Base-by-base conservation (phyloP, 2,888 invertebrate genomes). In the Hipparchia semele region DNA sequence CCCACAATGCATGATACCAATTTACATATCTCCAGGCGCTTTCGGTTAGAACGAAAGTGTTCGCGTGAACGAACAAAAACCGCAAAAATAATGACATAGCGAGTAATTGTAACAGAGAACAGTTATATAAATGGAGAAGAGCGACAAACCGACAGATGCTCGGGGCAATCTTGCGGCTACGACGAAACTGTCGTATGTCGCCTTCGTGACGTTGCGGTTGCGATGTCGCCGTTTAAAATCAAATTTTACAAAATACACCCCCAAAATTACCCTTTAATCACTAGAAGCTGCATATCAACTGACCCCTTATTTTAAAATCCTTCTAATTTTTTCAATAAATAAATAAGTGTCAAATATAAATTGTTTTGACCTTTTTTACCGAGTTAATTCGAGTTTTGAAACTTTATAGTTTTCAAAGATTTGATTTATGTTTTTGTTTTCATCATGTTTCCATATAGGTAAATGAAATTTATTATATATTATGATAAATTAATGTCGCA, bases 141-240 rank as follows among this genome's bases (percentile, higher is more conserved):
- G 91, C 92, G 92, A 89, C 91, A 91, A 91, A 86, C 85, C 88
- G 92, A 91, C 93, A 94, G 91, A 91, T 93, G 93, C 93, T 91
- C 83, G 88, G 88, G 89, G 92, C 92, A 88, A 91, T 91, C 86
- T 88, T 92, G 90, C 84, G 90, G 90, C 84, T 77, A 82, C 66
- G 65, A 71, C 81, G 82, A 84, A 86, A 86, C 84, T 85, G 84
- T 87, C 86, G 87, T 83, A 85, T 85, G 87, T 81, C 86, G 81
- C 81, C 75, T 88, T 89, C 90, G 90, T 89, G 88, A 88, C 90
- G 80, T 84, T 92, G 93, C 84, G 93, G 92, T 92, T 86, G 84
- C 87, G 89, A 86, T 90, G 90, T 88, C 90, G 81, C 86, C 87
- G 83, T 89, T 92, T 91, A 89, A 89, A 91, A 91, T 90, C 90